Base-by-base conservation (phyloP, 1,140 invertebrate genomes). In the Araneus ventricosus region DNA sequence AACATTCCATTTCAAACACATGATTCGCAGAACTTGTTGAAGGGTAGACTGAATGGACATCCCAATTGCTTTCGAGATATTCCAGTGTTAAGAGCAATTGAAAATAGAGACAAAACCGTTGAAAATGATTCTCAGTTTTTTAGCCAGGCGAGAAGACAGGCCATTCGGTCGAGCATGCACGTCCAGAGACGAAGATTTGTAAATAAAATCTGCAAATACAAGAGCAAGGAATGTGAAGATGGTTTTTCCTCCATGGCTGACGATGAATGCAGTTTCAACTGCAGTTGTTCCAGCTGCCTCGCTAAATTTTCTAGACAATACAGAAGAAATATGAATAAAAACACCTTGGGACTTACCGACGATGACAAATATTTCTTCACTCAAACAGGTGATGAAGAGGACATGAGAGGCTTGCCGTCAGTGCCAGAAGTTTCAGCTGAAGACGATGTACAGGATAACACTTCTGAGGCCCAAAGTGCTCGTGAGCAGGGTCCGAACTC, bases 241-340 rank as follows among this genome's bases (percentile, higher is more conserved):
- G 92, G 92, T 24, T 88, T 89, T 67, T 93, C 92, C 0, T 93
- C 92, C 10, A 93, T 93, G 92, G 92, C 92, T 45, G 92, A 93
- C 80, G 92, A 93, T 14, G 92, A 93, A 84, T 93, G 92, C 41
- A 93, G 92, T 37, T 93, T 93, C 37, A 93, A 93, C 52, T 93
- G 92, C 27, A 93, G 92, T 52, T 93, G 92, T 67, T 82, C 75
- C 7, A 85, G 79, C n/a, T 93, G 92, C n/a, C 10, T 84, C 0
- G 8, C 85, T 3, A 87, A 45, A 45, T 63, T 87, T 45, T 79
- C 91, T 4, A 93, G 34, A 61, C 17, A 59, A 14, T 41, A 88
- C 10, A 67, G 34, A 30, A 79, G 39, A 41, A 61, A 59, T 27
- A 34, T 45, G n/a, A 34, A 59, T 6, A 93, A 61, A 39, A 85